Evolutionary conservation across 2,888 invertebrate species (phyloP), one percentile per base, ranked within the genome.

Genomic region (Diaphora mendica): DNA sequence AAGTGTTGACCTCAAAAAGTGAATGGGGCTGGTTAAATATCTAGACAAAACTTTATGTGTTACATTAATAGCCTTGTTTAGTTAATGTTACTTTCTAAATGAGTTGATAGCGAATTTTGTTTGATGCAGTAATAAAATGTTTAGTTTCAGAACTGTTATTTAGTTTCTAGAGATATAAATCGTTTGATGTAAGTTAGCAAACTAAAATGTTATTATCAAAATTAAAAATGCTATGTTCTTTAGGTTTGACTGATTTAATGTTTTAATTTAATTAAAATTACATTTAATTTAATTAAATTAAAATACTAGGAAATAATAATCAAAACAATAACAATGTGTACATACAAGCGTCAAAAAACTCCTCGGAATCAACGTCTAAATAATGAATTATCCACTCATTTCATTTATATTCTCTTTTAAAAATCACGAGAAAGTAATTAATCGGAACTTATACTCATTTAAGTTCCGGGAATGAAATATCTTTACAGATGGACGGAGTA

Each of bases 11-110:
- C n/a, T 59, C 59, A 59, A 59, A n/a, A 59, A 59, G 59, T n/a
- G 59, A 59, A 59, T 59, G 59, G 59, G 59, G 26, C 26, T 26
- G 59, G 26, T 59, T 59, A 26, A 26, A 59, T 59, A 13, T 59
- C 26, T 59, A 39, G 39, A 13, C 13, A 59, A 7, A 26, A 26
- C 59, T 59, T n/a, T 59, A 55, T n/a, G n/a, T 11, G 59, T 59
- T 26, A 59, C 59, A 26, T 59, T 26, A 59, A 59, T 13, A 59
- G 59, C 59, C 59, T 59, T 59, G 59, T 59, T 59, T 59, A 13
- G 11, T 59, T 59, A 59, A 59, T 59, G 59, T 59, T 59, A 59
- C 59, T 59, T 59, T 59, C 59, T 26, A 26, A 59, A 59, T 59
- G 26, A 26, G 26, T 59, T 26, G 59, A 26, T 59, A n/a, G 59